phyloP scores from a whole-genome alignment of 2,797 vertebrate species.

The Liasis olivaceus region DNA sequence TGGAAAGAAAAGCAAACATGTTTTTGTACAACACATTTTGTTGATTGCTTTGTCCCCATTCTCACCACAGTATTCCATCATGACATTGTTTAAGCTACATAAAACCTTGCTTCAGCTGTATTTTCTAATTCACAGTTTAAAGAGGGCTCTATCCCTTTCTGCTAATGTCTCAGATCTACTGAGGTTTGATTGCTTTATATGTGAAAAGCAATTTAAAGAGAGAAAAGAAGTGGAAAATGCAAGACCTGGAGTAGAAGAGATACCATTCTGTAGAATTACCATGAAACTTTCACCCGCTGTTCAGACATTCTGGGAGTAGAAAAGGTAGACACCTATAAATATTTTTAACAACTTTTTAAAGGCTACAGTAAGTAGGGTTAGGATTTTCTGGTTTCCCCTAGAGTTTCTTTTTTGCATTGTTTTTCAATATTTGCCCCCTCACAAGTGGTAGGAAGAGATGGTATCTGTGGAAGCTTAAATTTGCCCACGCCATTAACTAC shows the following conservation, averaged over 20 bases:
- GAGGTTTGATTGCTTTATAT: slow-evolving; percentile 3
- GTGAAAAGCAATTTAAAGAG: slow-evolving; percentile 21
- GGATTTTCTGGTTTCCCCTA: background rate
- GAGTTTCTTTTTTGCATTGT: background rate
- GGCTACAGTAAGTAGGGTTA: background rate
- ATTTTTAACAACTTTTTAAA: background rate
- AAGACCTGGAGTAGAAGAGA: slow-evolving; percentile 10
- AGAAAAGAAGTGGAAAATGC: slow-evolving; percentile 50
- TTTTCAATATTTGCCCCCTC: background rate
- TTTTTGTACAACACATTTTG: background rate
- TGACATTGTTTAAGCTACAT: fast-evolving
- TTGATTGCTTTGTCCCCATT: background rate
- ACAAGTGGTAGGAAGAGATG: background rate
- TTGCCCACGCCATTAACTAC: background rate
- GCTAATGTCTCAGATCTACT: background rate
- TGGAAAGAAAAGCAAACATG: background rate
- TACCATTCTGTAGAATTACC: background rate
- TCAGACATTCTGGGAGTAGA: background rate
- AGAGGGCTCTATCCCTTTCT: background rate
- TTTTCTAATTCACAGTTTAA: background rate
- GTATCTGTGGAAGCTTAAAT: background rate
- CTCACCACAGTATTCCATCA: fast-evolving
- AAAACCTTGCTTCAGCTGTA: background rate
- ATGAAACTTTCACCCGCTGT: background rate
- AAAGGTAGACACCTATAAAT: background rate